Evolutionary conservation across 2,797 vertebrate species (phyloP), one percentile per base, ranked within the genome.

Genomic region (Rallus crepitans): DNA sequence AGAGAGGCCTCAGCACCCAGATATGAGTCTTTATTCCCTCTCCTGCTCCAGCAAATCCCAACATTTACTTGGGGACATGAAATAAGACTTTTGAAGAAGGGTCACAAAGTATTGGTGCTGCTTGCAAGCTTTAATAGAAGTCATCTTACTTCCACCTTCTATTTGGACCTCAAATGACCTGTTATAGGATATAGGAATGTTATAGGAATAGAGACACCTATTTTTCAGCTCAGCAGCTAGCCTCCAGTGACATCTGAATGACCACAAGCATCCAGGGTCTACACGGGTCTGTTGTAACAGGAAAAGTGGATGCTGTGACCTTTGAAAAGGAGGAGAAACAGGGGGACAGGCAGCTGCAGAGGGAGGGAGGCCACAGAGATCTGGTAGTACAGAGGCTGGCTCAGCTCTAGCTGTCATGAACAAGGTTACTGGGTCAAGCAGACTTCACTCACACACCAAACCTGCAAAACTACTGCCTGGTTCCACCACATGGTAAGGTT

Each of bases 401-500:
- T 68, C 66, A 64, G 1, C 2, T 40, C 25, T 4, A 33, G 28
- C 3, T 65, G 17, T 7, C 31, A n/a, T 2, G 1, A 25, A 61
- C 4, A 30, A 40, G 42, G 61, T 63, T 53, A 30, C 63, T 23
- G 12, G 11, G 4, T 2, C 30, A 50, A 9, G 4, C 60, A 40
- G 35, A 28, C 21, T 35, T 42, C 55, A 33, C 30, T 63, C n/a
- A 27, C 23, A 56, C 24, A 21, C 23, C 15, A 24, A 60, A 45
- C 16, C 2, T 37, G 47, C 35, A 55, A 16, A 85, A 52, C n/a
- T 6, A 40, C 30, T 23, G 28, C 31, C 20, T 3, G 17, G 15
- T 40, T 65, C n/a, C 37, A 63, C 31, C 8, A 1, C 1, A 18
- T 3, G 12, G 14, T 11, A 70, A 48, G 0, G 0, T 18, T 12